A percentile compares a stretch with the other conserved stretches of the same genome.
Evolutionary conservation across 2,797 vertebrate genomes (phyloP).

Genomic region (Onychomys arenicola): DNA sequence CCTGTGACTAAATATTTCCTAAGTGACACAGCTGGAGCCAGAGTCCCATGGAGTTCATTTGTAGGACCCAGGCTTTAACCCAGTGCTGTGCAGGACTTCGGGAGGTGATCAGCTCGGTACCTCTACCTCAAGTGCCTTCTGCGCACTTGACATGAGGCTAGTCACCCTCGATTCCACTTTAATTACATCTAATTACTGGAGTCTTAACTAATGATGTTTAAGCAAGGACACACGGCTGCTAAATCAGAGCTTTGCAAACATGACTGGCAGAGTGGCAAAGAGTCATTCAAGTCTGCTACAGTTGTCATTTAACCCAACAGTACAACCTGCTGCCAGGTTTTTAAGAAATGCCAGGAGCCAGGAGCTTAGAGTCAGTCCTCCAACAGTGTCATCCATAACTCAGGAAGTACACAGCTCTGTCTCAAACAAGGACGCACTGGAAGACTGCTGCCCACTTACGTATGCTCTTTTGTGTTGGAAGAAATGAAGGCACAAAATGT

Average conservation of each 20-base stretch:
- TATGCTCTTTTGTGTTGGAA: constrained; percentile 19
- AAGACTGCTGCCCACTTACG: not conserved
- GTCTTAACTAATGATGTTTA: constrained; percentile 8
- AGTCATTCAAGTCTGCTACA: not conserved
- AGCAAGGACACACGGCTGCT: not conserved
- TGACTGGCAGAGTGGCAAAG: not conserved
- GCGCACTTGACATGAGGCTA: not conserved
- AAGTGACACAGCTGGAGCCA: not conserved
- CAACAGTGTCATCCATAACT: not conserved
- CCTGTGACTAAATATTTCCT: not conserved
- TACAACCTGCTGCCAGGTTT: not conserved
- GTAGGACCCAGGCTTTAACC: not conserved
- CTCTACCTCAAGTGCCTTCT: not conserved
- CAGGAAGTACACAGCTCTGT: not conserved
- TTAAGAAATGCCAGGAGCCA: not conserved
- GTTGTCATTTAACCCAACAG: not conserved
- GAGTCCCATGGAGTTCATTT: not conserved
- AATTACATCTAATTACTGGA: not conserved
- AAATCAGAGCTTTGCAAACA: not conserved
- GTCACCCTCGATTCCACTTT: not conserved
- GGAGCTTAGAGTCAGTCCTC: not conserved
- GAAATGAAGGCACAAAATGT: constrained; percentile 7
- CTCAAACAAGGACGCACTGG: not conserved
- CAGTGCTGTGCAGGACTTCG: not conserved
- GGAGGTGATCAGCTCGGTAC: accelerated